phyloP scores from a whole-genome alignment of 1,140 invertebrate species.

The Caenorhabditis elegans region WBcel235 BX284604.4:12123501-12124000 shows the following conservation, averaged over 20 bases:
- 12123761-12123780: conserved; percentile 33
- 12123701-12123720: neutral
- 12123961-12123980: neutral
- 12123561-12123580: neutral
- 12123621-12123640: conserved; percentile 44
- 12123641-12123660: conserved; percentile 26
- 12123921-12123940: neutral
- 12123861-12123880: neutral
- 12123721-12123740: neutral
- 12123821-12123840: conserved; percentile 27
- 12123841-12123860: neutral
- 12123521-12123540: neutral
- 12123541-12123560: neutral
- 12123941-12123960: neutral
- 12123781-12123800: conserved; percentile 12
- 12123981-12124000: neutral
- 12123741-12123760: conserved; percentile 42
- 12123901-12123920: neutral
- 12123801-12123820: conserved; percentile 40
- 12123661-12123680: conserved; percentile 33
- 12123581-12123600: conserved; percentile 38
- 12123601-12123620: conserved; percentile 41
- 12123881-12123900: neutral
- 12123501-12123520: neutral
- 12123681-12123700: conserved; percentile 36